phyloP scores from a whole-genome alignment of 2,888 invertebrate genomes.

The Heteropelma amictum region DNA sequence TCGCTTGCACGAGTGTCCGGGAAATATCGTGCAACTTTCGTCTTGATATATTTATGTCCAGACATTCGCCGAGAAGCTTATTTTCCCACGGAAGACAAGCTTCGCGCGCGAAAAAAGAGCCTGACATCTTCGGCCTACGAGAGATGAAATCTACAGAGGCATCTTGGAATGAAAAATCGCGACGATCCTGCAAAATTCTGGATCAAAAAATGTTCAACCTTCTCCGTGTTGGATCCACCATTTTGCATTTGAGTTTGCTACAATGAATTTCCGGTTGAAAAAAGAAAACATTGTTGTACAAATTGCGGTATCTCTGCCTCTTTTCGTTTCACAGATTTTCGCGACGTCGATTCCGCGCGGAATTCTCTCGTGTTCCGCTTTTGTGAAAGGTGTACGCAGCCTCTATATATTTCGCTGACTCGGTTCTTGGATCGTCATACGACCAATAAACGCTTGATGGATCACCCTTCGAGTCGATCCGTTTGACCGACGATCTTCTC shows the following conservation, averaged over 20 bases:
- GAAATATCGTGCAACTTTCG: slow-evolving; percentile 23
- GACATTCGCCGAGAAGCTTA: slow-evolving; percentile 9
- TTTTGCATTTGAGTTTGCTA: no score
- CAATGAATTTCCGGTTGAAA: no score
- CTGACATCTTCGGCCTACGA: no score
- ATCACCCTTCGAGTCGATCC: slow-evolving; percentile 51
- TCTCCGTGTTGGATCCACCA: no score
- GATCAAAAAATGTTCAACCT: no score
- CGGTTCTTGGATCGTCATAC: slow-evolving; percentile 26
- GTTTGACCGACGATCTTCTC: slow-evolving; percentile 54
- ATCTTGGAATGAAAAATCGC: no score
- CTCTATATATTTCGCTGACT: not conserved
- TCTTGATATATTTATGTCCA: slow-evolving; percentile 34
- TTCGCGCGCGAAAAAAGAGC: not conserved
- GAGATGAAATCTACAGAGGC: no score
- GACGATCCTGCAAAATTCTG: no score
- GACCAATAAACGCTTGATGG: slow-evolving; percentile 59
- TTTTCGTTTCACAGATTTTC: no score
- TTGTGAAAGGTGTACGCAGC: not conserved
- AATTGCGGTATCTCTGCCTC: no score
- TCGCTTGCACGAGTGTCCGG: slow-evolving; percentile 20
- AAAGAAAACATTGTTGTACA: no score
- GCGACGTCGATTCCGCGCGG: no score
- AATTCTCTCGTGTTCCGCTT: not conserved
- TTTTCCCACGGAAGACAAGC: slow-evolving; percentile 23